Evolutionary conservation across 2,888 invertebrate species (phyloP), one percentile per base, ranked within the genome.

Genomic region (Ectemnius continuus): DNA sequence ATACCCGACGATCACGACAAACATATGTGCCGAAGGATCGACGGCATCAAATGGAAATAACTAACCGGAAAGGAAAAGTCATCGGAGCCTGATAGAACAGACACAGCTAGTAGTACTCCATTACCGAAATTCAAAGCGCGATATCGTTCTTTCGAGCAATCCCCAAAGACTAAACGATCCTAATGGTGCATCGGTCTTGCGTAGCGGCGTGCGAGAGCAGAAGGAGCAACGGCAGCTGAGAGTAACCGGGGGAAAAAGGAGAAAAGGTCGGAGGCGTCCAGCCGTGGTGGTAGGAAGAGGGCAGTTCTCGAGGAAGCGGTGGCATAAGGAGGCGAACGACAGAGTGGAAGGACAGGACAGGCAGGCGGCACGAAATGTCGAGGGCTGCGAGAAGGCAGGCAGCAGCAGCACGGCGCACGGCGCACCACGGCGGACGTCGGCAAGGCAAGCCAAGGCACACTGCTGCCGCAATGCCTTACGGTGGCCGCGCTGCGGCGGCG

Each of bases 381-480:
- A 26, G 28, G 61, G 16, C 16, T 26, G 36, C 26, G 45, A 64
- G 13, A 11, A 52, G 26, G 66, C 63, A 45, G 74, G 61, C 65
- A 64, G 64, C 64, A 64, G 62, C 64, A 71, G 71, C 57, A 66
- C 71, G 66, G 67, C 26, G 52, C 52, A 16, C 52, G 16, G 52
- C 52, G 16, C 69, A 56, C 70, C 68, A 63, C 72, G 68, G 68
- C 72, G 73, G 56, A 70, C 79, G 80, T 79, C 80, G 82, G 64
- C 78, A 66, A 81, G 75, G 71, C 72, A 72, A 80, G 79, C 75
- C 81, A 74, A 81, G 76, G 70, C 52, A 52, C 80, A 82, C 82
- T 82, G 82, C 67, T 68, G 75, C 70, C 73, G 70, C 75, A 67
- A 78, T 78, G 78, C 76, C 78, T 74, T 77, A 75, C 75, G 74